Evolutionary conservation across 2,113 vertebrate species (phyloP).

Genomic region (Nesogale talazaci): DNA sequence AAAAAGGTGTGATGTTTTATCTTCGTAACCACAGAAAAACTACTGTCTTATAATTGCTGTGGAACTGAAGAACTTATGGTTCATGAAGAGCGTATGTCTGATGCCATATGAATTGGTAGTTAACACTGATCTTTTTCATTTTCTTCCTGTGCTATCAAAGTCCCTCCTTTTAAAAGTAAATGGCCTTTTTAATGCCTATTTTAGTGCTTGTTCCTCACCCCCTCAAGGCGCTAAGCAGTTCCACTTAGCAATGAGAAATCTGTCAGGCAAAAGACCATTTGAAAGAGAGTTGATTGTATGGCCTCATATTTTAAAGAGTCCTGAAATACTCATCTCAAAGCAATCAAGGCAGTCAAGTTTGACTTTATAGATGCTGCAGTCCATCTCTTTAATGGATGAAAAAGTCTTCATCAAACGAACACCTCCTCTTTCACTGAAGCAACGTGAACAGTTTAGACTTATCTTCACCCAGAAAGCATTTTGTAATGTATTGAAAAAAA

Average conservation of each 20-base stretch:
- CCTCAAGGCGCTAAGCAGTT: slow-evolving; percentile 60
- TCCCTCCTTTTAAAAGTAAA: slow-evolving; percentile 36
- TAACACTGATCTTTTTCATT: slow-evolving; percentile 20
- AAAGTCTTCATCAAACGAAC: slow-evolving; percentile 77
- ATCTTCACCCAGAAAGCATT: slow-evolving; percentile 38
- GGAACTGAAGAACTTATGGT: background rate
- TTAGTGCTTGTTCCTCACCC: slow-evolving; percentile 52
- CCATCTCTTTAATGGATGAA: slow-evolving; percentile 55
- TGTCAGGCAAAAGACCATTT: slow-evolving; percentile 26
- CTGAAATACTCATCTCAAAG: slow-evolving; percentile 56
- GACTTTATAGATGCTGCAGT: slow-evolving; percentile 65
- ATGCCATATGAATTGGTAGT: background rate
- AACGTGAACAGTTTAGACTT: slow-evolving; percentile 39
- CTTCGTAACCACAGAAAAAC: background rate
- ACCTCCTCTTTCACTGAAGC: slow-evolving; percentile 65
- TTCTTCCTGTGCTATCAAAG: background rate
- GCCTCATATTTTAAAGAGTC: slow-evolving; percentile 66
- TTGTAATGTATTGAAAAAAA: slow-evolving; percentile 52
- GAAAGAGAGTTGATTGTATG: slow-evolving; percentile 48
- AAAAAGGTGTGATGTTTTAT: background rate
- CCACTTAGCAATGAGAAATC: slow-evolving; percentile 75
- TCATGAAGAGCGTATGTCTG: slow-evolving; percentile 6
- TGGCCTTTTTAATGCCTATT: slow-evolving; percentile 43
- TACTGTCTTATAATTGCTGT: background rate
- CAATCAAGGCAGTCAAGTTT: slow-evolving; percentile 75